These are phyloP conservation scores for Caradrina kadenii DNA, from an alignment of 2,888 invertebrate species.

Conservation along the genomic window DNA sequence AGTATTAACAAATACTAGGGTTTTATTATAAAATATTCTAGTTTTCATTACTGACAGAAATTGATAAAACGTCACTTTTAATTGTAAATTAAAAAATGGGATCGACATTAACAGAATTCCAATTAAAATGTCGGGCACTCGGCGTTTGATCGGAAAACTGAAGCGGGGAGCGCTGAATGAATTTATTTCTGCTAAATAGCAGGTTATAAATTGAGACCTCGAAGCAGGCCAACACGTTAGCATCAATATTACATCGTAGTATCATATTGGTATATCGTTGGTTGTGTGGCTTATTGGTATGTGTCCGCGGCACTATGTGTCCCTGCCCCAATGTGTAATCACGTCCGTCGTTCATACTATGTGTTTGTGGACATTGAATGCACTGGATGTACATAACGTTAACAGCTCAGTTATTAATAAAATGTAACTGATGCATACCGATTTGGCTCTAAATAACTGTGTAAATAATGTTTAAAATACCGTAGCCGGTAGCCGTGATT, in stretches of 20 bases:
- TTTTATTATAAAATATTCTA: background rate
- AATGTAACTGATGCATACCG: constrained; percentile 1
- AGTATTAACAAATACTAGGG: too few relatives aligned
- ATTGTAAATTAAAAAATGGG: constrained; percentile 41
- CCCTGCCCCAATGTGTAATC: constrained; percentile 32
- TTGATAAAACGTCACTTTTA: constrained; percentile 34
- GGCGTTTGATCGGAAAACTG: constrained; percentile 52
- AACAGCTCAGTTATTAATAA: constrained; percentile 18
- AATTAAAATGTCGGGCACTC: constrained; percentile 73
- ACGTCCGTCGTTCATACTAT: constrained; percentile 14
- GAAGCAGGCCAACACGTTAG: constrained; percentile 33
- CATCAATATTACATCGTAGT: constrained; percentile 21
- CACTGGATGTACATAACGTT: constrained; percentile 17
- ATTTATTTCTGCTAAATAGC: constrained; percentile 58
- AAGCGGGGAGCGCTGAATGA: constrained; percentile 37
- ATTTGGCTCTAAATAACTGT: background rate
- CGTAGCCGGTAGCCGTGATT: too few relatives aligned
- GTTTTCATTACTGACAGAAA: constrained; percentile 2
- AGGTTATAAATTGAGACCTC: constrained; percentile 50
- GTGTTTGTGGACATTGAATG: constrained; percentile 23
- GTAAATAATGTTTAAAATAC: too few relatives aligned
- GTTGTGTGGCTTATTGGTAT: constrained; percentile 44
- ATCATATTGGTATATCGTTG: constrained; percentile 21
- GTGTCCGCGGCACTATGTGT: constrained; percentile 27
- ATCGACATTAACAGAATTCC: constrained; percentile 66